These are phyloP conservation scores for Cryptocephalus moraei DNA, from an alignment of 2,888 invertebrate species.

Conservation along the genomic window DNA sequence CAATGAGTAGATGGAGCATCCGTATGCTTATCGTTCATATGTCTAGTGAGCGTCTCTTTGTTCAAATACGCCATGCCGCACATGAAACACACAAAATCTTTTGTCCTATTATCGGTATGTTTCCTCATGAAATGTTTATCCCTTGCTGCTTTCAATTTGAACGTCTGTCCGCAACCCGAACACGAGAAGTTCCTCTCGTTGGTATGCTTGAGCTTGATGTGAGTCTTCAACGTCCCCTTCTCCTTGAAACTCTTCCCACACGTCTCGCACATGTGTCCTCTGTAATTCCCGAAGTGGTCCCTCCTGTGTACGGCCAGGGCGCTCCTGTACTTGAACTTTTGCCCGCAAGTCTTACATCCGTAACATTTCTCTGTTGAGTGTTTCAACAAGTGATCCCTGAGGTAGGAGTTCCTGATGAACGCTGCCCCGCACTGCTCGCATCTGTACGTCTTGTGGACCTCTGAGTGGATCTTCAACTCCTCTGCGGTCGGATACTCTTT, in stretches of 20 bases:
- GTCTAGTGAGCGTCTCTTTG: slow-evolving; percentile 11
- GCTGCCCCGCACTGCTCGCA: slow-evolving; percentile 18
- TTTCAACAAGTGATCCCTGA: slow-evolving; percentile 17
- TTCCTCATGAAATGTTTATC: slow-evolving; percentile 20
- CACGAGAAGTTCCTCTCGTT: slow-evolving; percentile 24
- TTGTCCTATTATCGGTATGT: slow-evolving; percentile 11
- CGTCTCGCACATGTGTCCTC: slow-evolving; percentile 23
- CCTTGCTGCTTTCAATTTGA: slow-evolving; percentile 24
- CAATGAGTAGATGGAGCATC: slow-evolving; percentile 8
- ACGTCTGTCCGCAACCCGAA: slow-evolving; percentile 21
- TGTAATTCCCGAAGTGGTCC: slow-evolving; percentile 22
- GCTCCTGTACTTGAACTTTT: slow-evolving; percentile 23
- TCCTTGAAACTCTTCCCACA: slow-evolving; percentile 27
- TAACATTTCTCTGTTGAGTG: slow-evolving; percentile 20
- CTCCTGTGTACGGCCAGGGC: slow-evolving; percentile 22
- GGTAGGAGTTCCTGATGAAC: slow-evolving; percentile 16
- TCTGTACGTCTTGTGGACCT: slow-evolving; percentile 15
- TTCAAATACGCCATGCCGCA: slow-evolving; percentile 12
- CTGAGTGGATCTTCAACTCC: slow-evolving; percentile 9
- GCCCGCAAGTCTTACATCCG: slow-evolving; percentile 22
- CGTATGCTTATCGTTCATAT: slow-evolving; percentile 10
- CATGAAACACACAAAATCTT: slow-evolving; percentile 10
- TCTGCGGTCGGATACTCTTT: slow-evolving; percentile 5
- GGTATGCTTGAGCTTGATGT: slow-evolving; percentile 22
- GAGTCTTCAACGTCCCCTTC: slow-evolving; percentile 24